These are phyloP conservation scores for Pollachius pollachius DNA, from an alignment of 2,113 vertebrate species.

Conservation along the genomic window DNA sequence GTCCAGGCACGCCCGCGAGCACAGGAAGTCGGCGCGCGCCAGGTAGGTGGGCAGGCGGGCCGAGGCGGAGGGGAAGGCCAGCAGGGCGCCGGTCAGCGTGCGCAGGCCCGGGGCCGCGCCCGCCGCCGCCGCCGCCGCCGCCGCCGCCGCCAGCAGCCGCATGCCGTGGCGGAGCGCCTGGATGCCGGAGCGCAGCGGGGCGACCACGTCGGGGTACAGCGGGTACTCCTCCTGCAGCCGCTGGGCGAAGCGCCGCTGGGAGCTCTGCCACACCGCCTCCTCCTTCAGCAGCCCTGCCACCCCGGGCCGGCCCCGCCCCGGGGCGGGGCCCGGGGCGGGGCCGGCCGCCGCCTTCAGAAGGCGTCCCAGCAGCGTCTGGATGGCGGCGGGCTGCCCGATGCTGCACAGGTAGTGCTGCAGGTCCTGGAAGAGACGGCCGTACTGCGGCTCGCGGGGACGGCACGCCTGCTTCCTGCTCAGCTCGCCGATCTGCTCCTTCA, in stretches of 20 bases:
- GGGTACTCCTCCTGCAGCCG: conserved; percentile 83
- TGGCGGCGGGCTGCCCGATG: conserved; percentile 76
- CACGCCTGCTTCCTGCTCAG: conserved; percentile 90
- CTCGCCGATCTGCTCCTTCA: conserved; percentile 79
- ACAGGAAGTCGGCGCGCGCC: conserved; percentile 83
- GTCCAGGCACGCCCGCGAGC: conserved; percentile 81
- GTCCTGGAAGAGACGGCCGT: conserved; percentile 85
- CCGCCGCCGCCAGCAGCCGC: conserved; percentile 85
- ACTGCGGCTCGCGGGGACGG: conserved; percentile 78
- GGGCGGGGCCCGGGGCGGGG: conserved; percentile 56
- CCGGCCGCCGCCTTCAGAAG: conserved; percentile 74
- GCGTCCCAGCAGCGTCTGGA: conserved; percentile 83
- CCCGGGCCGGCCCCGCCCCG: conserved; percentile 68
- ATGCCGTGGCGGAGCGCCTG: conserved; percentile 89
- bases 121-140: conserved; percentile 53
- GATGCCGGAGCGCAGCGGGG: conserved; percentile 82
- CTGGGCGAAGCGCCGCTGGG: conserved; percentile 86
- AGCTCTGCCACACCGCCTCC: conserved; percentile 90
- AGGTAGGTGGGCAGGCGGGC: conserved; percentile 77
- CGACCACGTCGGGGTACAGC: conserved; percentile 80
- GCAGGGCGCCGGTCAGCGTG: conserved; percentile 74
- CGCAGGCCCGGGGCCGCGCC: conserved; percentile 64
- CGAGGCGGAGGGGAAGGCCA: conserved; percentile 82
- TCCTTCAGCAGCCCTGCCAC: conserved; percentile 84
- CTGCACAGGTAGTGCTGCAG: conserved; percentile 86